Percentiles rank a stretch among this genome's conserved stretches.
Evolutionary conservation across 2,888 invertebrate genomes (phyloP).

Genomic region (Stenoptilia bipunctidactyla): DNA sequence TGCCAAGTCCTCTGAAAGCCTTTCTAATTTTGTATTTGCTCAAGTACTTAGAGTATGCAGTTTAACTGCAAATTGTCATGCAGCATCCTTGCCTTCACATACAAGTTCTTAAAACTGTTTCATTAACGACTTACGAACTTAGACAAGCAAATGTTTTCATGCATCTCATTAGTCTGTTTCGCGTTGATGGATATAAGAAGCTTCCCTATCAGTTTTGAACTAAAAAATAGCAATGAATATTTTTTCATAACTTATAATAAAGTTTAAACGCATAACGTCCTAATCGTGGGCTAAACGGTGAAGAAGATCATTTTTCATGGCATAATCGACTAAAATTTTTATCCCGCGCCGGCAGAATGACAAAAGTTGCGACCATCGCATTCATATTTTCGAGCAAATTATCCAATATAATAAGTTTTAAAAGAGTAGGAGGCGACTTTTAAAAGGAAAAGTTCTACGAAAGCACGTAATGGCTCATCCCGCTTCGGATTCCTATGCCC

Average conservation of each 20-base stretch:
- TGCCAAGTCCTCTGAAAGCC: no score
- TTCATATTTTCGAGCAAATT: conserved; percentile 63
- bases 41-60: no score
- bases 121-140: no score
- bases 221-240: conserved; percentile 5
- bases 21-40: no score
- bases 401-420: conserved; percentile 66
- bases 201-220: no score
- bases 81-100: no score
- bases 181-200: no score
- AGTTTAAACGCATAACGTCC: conserved; percentile 27
- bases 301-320: conserved; percentile 45
- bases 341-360: conserved; percentile 43
- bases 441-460: conserved; percentile 66
- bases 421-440: conserved; percentile 67
- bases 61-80: no score
- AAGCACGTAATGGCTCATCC: conserved; percentile 70
- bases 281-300: conserved; percentile 32
- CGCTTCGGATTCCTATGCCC: conserved; percentile 62
- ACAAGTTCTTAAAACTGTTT: no score
- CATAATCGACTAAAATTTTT: conserved; percentile 49
- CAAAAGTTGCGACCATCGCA: conserved; percentile 60
- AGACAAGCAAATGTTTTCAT: no score
- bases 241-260: conserved; percentile 5
- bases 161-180: no score